A percentile compares a stretch with the other conserved stretches of the same genome.
phyloP scores from a whole-genome alignment of 2,113 vertebrate genomes.

The Ailurus styani region DNA sequence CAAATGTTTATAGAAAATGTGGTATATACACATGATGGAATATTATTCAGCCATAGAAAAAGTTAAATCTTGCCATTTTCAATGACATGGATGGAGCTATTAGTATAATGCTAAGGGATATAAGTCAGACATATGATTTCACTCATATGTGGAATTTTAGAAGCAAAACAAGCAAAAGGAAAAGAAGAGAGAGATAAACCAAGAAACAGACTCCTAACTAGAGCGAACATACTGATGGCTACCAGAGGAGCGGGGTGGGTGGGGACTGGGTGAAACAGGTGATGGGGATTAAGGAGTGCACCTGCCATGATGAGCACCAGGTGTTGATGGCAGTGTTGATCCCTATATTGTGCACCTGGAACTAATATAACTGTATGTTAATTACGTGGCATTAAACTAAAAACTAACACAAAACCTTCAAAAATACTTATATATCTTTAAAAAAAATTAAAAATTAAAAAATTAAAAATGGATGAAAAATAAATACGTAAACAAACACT shows the following conservation, averaged over 20 bases:
- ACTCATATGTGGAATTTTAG: background rate
- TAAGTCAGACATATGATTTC: background rate
- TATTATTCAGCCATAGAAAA: background rate
- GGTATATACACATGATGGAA: background rate
- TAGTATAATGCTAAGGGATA: background rate
- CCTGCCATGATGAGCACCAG: background rate
- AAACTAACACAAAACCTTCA: background rate
- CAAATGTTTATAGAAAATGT: background rate
- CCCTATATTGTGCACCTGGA: background rate
- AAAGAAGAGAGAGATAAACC: background rate
- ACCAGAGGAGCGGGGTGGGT: background rate
- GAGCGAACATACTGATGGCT: background rate
- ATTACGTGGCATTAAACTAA: background rate
- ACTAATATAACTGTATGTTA: background rate
- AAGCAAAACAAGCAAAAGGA: background rate
- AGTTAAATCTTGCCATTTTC: background rate
- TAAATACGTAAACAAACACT: background rate
- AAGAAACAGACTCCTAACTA: background rate
- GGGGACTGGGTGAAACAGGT: background rate
- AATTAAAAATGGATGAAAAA: background rate
- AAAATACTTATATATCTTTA: background rate
- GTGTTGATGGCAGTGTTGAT: background rate
- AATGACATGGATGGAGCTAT: background rate
- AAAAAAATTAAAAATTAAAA: background rate
- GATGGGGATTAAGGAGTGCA: background rate